Evolutionary conservation across 2,113 vertebrate species (phyloP), one percentile per base, ranked within the genome.

Genomic region (Anser brachyrhynchus): DNA sequence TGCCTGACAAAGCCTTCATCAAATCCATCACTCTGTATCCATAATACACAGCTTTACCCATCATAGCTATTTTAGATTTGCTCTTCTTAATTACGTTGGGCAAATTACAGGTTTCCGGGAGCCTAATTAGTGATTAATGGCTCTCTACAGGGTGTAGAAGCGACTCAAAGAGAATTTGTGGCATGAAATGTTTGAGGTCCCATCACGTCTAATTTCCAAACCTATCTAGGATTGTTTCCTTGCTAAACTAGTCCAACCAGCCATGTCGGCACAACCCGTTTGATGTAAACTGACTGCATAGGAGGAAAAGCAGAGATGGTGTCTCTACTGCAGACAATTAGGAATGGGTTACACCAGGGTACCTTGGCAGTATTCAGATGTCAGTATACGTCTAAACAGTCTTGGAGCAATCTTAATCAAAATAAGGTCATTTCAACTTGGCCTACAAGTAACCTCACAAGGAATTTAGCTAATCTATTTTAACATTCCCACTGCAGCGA

Each of bases 51-150:
- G 58, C 46, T 75, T 75, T 64, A 35, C 46, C 9, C 39, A 9
- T 11, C 59, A 3, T 11, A 61, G 19, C n/a, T 26, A 4, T 43
- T 67, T 15, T 12, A 52, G 31, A 37, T 51, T 69, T 66, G 64
- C 9, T 6, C 25, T 77, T 70, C 61, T 81, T 61, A 8, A 35
- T 57, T 8, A 0, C 9, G 3, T 39, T 55, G 62, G 49, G n/a
- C 31, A 70, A 70, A 83, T 55, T 12, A 29, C 8, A 71, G 55
- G 18, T 12, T 26, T 70, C 51, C 13, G 14, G 59, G 49, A 78
- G 39, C 35, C 58, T 49, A 9, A 4, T 0, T 70, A 54, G 58
- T 70, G 67, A 44, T 52, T 69, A 31, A 9, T 0, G 1, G n/a
- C 81, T 73, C 44, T 85, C 52, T 33, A 28, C 55, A 58, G 35